Evolutionary conservation across 2,113 vertebrate genomes (phyloP), one percentile per base, ranked within the genome.

Genomic region (Alouatta palliata): DNA sequence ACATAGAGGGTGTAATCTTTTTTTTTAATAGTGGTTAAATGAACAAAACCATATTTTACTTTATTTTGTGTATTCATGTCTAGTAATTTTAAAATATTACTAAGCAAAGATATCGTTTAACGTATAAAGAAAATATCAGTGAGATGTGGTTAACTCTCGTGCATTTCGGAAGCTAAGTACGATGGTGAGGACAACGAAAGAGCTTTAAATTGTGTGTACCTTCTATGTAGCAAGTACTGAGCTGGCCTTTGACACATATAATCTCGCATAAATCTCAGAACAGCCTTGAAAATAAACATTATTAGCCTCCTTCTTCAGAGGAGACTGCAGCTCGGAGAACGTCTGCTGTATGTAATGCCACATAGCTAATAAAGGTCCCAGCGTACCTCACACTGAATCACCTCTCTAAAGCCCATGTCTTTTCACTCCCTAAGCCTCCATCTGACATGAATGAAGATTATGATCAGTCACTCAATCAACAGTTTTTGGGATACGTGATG

Each of bases 1-100:
- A 19, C 30, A 3, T 2, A 1, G 0, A 7, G 0, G 3, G 21
- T 20, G 1, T 3, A 1, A 1, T 30, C 32, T 19, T 47, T 35
- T 71, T 61, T 56, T 40, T n/a, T 5, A 11, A 35, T 3, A 54
- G 49, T 35, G 71, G 47, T 30, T 30, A 30, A 77, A 58, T 4
- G 23, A 77, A 52, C 40, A n/a, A 19, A 13, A 19, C 30, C 37
- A 91, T 9, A 30, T 64, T 64, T 64, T 9, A 40, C 20, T 79
- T 40, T 30, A 45, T 71, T 90, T 64, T 25, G 16, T 61, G 27
- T 19, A 6, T 32, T n/a, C 83, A 2, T 52, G 16, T 81, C 49
- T 58, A 43, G 86, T 37, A n/a, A 45, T 76, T 70, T 73, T 56
- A 75, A 85, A 35, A 30, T 49, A 56, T 83, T 35, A 35, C 12